Base-by-base conservation (phyloP, 2,113 vertebrate species). In the Rhegmatorhina hoffmannsi region DNA sequence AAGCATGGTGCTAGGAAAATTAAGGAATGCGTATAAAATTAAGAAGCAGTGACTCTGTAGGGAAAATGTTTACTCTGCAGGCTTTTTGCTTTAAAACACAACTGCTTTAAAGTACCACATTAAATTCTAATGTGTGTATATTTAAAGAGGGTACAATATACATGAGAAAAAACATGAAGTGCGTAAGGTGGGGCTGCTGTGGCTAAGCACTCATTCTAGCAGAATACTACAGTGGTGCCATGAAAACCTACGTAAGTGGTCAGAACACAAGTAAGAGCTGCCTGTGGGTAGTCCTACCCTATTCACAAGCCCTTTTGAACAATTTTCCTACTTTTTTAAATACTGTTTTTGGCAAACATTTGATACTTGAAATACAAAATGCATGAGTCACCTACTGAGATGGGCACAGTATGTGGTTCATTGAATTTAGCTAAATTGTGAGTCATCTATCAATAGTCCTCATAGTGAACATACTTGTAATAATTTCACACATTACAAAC, bases 381-480 rank as follows among this genome's bases (percentile, higher is more conserved):
- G 96, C 97, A 97, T 97, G 97, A 98, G 93, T 98, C 97, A 97
- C 98, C 98, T 97, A 98, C 98, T 98, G 97, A 97, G 98, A 95
- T 94, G 94, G 97, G 96, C 98, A 96, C 97, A 97, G 98, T 98
- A 94, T 98, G 98, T 95, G 97, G 97, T 97, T 98, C 97, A 98
- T 98, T 98, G 98, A 98, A 98, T 98, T 98, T 98, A 98, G 97
- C 95, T 98, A 98, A 98, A 98, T 96, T 98, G 97, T 98, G 97
- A 98, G 97, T 98, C 98, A 98, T 97, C 97, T 96, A 97, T 97
- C 98, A 98, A 97, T 97, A 98, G 97, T 98, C 95, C 95, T 98
- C 96, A 95, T 92, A 96, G 97, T 98, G 97, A 98, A 98, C 94
- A 89, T 97, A 98, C 97, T 98, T 98, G 96, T 98, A 98, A 98